Evolutionary conservation across 2,888 invertebrate species (phyloP).

Genomic region (Epistrophella euchroma): DNA sequence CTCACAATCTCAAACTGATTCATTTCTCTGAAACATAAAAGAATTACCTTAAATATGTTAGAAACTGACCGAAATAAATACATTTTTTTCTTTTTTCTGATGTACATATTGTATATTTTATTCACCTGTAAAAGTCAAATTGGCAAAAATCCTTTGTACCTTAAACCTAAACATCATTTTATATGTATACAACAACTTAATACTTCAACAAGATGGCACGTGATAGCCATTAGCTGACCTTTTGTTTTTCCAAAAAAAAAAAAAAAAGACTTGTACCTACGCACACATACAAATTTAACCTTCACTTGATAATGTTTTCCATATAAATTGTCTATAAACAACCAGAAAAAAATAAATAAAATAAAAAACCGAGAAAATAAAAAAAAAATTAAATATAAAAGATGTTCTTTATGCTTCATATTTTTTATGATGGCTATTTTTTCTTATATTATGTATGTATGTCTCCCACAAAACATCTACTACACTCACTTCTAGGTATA

Average conservation of each 20-base stretch:
- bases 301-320: neutral
- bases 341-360: neutral
- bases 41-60: neutral
- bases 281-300: neutral
- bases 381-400: neutral
- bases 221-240: slow-evolving; percentile 14
- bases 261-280: neutral
- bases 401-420: neutral
- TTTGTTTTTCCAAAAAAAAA: neutral
- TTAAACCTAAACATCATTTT: neutral
- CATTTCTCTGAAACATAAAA: too few relatives aligned
- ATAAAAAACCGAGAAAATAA: neutral
- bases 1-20: too few relatives aligned
- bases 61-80: neutral
- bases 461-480: neutral
- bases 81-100: neutral
- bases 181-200: neutral
- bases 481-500: neutral
- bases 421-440: slow-evolving; percentile 7
- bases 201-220: neutral
- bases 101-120: neutral
- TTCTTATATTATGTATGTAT: neutral
- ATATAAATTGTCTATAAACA: neutral
- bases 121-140: neutral
- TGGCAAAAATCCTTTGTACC: neutral